These are phyloP conservation scores for Boloria selene DNA, from an alignment of 2,888 invertebrate genomes.

Conservation along the genomic window DNA sequence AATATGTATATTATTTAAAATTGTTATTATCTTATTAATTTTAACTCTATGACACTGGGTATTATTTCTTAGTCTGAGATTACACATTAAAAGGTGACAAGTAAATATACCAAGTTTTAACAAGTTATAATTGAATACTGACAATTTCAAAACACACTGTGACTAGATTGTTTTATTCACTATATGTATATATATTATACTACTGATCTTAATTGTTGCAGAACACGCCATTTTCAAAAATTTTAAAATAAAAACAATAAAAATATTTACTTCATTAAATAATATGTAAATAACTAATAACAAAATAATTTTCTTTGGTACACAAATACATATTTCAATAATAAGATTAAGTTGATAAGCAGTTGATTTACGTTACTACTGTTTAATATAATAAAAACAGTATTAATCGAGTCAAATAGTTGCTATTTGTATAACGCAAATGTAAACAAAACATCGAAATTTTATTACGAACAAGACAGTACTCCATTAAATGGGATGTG, in stretches of 20 bases:
- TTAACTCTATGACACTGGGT: too few relatives aligned
- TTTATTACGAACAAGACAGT: too few relatives aligned
- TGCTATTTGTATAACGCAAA: too few relatives aligned
- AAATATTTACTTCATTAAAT: constrained; percentile 8
- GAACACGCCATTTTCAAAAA: neutral
- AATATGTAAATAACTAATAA: constrained; percentile 41
- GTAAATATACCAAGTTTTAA: too few relatives aligned
- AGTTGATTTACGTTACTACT: neutral
- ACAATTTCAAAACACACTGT: constrained; percentile 23
- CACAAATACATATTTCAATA: constrained; percentile 22
- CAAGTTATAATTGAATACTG: constrained; percentile 29
- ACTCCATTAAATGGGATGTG: too few relatives aligned
- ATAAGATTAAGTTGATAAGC: neutral
- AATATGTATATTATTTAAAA: too few relatives aligned
- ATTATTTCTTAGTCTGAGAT: too few relatives aligned
- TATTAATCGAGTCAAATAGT: too few relatives aligned
- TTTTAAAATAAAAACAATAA: constrained; percentile 1
- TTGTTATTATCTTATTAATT: too few relatives aligned
- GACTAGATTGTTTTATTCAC: constrained; percentile 18
- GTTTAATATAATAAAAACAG: neutral
- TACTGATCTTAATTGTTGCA: too few relatives aligned
- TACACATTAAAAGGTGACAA: too few relatives aligned
- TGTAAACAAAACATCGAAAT: too few relatives aligned
- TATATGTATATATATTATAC: neutral
- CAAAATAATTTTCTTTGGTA: constrained; percentile 38